These are phyloP conservation scores for Ianthella basta DNA, from an alignment of 37 sponge, comb jelly and placozoan species.

Conservation along the genomic window DNA sequence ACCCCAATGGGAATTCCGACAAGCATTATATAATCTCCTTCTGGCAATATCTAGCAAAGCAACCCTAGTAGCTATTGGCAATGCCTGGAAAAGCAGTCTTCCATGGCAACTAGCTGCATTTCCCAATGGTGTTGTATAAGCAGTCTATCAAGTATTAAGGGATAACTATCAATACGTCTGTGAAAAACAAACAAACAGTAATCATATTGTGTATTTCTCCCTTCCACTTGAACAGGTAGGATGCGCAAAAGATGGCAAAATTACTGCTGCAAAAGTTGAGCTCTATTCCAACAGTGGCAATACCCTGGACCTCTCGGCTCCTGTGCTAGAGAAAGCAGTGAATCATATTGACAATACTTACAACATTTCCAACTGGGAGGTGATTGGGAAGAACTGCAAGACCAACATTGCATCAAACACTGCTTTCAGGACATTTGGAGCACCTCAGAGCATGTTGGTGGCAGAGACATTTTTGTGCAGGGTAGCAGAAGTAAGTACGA, in stretches of 20 bases:
- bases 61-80: too few relatives aligned
- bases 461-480: constrained; percentile 58
- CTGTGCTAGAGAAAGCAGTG: constrained; percentile 68
- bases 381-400: constrained; percentile 50
- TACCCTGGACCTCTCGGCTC: constrained; percentile 65
- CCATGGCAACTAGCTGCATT: too few relatives aligned
- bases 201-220: constrained; percentile 43
- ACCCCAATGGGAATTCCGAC: too few relatives aligned
- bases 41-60: too few relatives aligned
- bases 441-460: constrained; percentile 82
- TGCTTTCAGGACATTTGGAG: constrained; percentile 90
- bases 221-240: constrained; percentile 70
- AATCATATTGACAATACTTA: constrained; percentile 72
- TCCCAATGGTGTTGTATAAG: too few relatives aligned
- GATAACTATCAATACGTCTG: too few relatives aligned
- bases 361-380: constrained; percentile 59
- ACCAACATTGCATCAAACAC: constrained; percentile 87
- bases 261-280: constrained; percentile 56
- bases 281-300: constrained; percentile 81
- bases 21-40: too few relatives aligned
- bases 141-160: too few relatives aligned
- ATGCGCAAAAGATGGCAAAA: constrained; percentile 62
- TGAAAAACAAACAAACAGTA: too few relatives aligned
- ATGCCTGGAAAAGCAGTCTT: too few relatives aligned
- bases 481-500: constrained; percentile 48